Base-by-base conservation (phyloP, 2,797 vertebrate genomes). In the Pampus argenteus region DNA sequence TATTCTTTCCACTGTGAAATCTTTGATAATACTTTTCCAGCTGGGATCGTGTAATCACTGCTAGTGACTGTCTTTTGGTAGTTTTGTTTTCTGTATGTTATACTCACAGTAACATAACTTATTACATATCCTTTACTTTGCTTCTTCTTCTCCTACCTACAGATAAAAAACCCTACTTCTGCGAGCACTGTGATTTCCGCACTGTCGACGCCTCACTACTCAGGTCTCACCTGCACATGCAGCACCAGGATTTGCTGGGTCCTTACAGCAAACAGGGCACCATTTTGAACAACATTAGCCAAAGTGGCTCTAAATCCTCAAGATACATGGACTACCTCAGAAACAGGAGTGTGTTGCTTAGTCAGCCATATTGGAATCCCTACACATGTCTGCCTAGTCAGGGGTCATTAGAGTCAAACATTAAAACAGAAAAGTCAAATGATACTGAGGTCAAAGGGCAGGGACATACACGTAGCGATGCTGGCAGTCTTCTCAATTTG, bases 141-240 rank as follows among this genome's bases (percentile, higher is more conserved):
- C 7, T 60, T 28, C 23, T 56, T 82, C 1, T 86, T 29, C 47
- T 88, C 42, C 23, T 15, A 79, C 64, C 65, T 83, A 52, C 88
- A 99, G 97, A 95, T 92, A 92, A 92, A 89, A 96, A 95, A 86
- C 78, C 93, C 55, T 94, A 86, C 86, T 81, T 84, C 82, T 95
- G 94, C n/a, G 86, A 93, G 66, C 94, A 89, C 91, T 95, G 95
- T 94, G 94, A 92, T 89, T 97, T 95, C 85, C 86, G 93, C 15
- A 90, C 93, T 68, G 90, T 90, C 2, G 93, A 95, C 63, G 75
- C 83, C 26, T 88, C 91, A 0, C 65, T 93, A 40, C 82, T 92
- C 83, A 90, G 92, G 61, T 86, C 95, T 67, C 95, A 95, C 22
- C 68, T 94, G 76, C 91, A 91, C 82, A 85, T 68, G 52, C 40